A percentile compares a stretch with the other conserved stretches of the same genome.
phyloP scores from a whole-genome alignment of 1,140 invertebrate species.

The Lerema accius region DNA sequence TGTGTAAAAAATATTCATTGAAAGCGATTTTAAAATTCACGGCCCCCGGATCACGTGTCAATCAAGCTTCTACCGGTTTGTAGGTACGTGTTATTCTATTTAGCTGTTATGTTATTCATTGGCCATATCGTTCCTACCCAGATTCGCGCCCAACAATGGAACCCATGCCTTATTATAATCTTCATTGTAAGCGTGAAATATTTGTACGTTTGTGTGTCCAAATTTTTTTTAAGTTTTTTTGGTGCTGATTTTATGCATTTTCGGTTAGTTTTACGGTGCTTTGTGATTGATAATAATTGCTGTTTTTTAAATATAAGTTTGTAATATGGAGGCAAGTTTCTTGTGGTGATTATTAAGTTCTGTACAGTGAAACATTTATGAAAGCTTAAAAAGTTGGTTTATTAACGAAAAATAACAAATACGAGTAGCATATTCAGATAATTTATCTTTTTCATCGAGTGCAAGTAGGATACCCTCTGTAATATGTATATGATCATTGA shows the following conservation, averaged over 20 bases:
- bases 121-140: conserved; percentile 59
- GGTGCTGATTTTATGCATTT: conserved; percentile 1
- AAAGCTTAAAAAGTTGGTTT: no score
- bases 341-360: no score
- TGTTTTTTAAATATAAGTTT: no score
- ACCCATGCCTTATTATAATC: conserved; percentile 52
- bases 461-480: no score
- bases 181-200: conserved; percentile 33
- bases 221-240: conserved; percentile 23
- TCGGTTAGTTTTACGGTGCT: conserved; percentile 2
- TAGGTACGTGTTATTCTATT: conserved; percentile 69
- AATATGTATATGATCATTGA: no score
- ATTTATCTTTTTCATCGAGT: no score
- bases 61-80: conserved; percentile 67
- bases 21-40: conserved; percentile 57
- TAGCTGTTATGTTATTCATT: conserved; percentile 71
- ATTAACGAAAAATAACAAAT: no score
- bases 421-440: no score
- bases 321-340: no score
- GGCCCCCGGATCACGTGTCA: conserved; percentile 72
- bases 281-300: no score
- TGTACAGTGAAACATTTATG: no score
- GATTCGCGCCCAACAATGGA: conserved; percentile 52
- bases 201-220: conserved; percentile 29
- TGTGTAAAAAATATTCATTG: conserved; percentile 63